Evolutionary conservation across 2,797 vertebrate genomes (phyloP).

Genomic region (Acestrorhynchus altus): DNA sequence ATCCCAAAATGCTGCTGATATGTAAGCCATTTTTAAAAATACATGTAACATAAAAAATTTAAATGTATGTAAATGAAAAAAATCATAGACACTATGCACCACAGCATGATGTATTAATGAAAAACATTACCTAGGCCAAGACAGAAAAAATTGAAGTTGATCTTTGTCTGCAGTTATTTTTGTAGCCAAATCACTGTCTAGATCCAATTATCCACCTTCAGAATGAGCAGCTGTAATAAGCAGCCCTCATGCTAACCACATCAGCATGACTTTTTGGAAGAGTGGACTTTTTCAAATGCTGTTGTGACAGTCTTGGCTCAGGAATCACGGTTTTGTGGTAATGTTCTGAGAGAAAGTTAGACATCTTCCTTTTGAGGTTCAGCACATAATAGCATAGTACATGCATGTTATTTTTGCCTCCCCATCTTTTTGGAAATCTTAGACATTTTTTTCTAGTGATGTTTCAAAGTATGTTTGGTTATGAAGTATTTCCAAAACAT

Average conservation of each 20-base stretch:
- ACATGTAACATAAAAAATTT: too few relatives aligned
- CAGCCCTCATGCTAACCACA: conserved; percentile 18
- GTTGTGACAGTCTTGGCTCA: background rate
- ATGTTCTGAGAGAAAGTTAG: conserved; percentile 13
- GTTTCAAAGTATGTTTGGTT: background rate
- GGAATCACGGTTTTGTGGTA: conserved; percentile 16
- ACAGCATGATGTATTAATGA: too few relatives aligned
- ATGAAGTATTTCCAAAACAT: background rate
- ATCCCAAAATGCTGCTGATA: too few relatives aligned
- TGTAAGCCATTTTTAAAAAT: too few relatives aligned
- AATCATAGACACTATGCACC: too few relatives aligned
- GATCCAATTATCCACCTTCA: conserved; percentile 1
- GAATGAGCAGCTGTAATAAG: conserved; percentile 1
- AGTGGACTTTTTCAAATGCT: conserved; percentile 10
- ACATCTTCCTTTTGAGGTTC: background rate
- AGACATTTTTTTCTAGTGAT: background rate
- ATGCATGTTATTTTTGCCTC: background rate
- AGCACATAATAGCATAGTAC: background rate
- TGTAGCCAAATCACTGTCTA: background rate
- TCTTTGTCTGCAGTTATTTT: conserved; percentile 12
- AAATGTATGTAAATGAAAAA: too few relatives aligned
- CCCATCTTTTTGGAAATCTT: background rate
- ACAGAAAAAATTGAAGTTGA: background rate
- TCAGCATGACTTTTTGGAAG: background rate
- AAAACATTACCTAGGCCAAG: background rate